Percentiles rank a stretch among this genome's conserved stretches.
Conservation (phyloP, 2,797 vertebrate species). For the Benthosema pterotum region DNA sequence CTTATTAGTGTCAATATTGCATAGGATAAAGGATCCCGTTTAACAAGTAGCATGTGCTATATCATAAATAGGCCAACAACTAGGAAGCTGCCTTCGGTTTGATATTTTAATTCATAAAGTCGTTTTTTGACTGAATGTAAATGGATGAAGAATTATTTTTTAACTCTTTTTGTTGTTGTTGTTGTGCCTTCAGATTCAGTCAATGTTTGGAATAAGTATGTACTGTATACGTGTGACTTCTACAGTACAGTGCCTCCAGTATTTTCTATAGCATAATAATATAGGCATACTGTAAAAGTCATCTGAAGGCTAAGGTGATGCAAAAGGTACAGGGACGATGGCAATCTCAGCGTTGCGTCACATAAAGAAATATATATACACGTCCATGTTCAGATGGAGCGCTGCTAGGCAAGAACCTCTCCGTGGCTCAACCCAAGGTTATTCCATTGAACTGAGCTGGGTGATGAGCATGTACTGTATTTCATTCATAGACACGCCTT, state of each 20-base stretch:
- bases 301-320: constrained; percentile 1
- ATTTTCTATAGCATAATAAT: not conserved
- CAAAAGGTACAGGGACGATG: constrained; percentile 36
- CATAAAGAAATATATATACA: constrained; percentile 10
- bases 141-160: no score
- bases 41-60: constrained; percentile 6
- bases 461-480: constrained; percentile 16
- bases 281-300: constrained; percentile 23
- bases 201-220: no score
- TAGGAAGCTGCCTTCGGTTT: no score
- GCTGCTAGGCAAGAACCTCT: constrained; percentile 12
- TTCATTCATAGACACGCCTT: constrained; percentile 6
- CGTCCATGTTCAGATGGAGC: constrained; percentile 18
- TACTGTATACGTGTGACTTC: no score
- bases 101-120: no score
- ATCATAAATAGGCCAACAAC: constrained; percentile 7
- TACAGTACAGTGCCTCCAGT: no score
- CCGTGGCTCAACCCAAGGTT: constrained; percentile 22
- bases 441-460: constrained; percentile 7
- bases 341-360: constrained; percentile 42
- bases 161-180: no score
- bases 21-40: constrained; percentile 1
- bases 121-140: no score
- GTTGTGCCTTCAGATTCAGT: no score
- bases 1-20: constrained; percentile 18